Evolutionary conservation across 2,888 invertebrate genomes (phyloP), one percentile per base, ranked within the genome.

Genomic region (Syritta pipiens): DNA sequence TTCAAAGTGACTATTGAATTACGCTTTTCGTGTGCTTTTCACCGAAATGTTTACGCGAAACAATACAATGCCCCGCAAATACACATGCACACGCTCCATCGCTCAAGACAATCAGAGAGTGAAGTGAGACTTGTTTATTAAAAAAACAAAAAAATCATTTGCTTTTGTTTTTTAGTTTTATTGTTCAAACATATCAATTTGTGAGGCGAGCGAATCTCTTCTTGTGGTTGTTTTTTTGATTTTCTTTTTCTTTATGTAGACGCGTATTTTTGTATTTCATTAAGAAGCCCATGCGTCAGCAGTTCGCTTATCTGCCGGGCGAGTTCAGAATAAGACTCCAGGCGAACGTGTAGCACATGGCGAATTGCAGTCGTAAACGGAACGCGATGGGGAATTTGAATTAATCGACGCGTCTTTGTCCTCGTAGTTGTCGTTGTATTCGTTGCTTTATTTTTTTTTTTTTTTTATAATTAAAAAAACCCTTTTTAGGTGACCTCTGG

Each of bases 231-330:
- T 12, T 2, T 3, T 53, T 48, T 44, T 14, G 35, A 3, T 24
- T 24, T n/a, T 46, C 4, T 46, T 26, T 17, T 48, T 48, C n/a
- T n/a, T n/a, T n/a, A n/a, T n/a, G n/a, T n/a, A n/a, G n/a, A n/a
- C n/a, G n/a, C n/a, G n/a, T n/a, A n/a, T 37, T 53, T 55, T 71
- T 49, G 59, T 26, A 57, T 63, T 72, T 57, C 55, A 72, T 49
- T 72, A 72, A 63, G 72, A 49, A 72, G 30, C 35, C 37, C 63
- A 62, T 72, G 72, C 63, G 72, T 72, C 72, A 72, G 72, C 72
- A 63, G 37, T 48, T 63, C 17, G 32, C 63, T 63, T 72, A 72
- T 72, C 63, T 63, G 40, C 12, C 40, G 30, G 22, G 42, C 32
- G 63, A 55, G 48, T 40, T 55, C 37, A 46, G 55, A 48, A 63